Evolutionary conservation across 2,113 vertebrate genomes (phyloP), one percentile per base, ranked within the genome.

Genomic region (Charina bottae): DNA sequence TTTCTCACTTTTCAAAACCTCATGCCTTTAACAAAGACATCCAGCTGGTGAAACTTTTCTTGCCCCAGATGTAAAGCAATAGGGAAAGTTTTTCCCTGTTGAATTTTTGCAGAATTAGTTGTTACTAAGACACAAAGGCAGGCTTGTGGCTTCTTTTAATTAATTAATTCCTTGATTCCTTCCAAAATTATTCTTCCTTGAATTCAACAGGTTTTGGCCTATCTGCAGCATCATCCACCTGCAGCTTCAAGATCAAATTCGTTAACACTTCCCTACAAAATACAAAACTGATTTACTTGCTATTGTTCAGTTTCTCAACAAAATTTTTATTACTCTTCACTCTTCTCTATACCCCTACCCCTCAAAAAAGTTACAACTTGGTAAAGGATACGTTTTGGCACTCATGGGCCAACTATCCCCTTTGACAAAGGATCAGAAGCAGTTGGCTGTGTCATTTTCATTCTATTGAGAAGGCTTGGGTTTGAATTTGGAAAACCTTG

Each of bases 21-120:
- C 12, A 26, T 91, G 37, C 42, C 53, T 7, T 95, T 93, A 95
- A 94, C 49, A 49, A 49, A 49, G 49, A 49, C 91, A 96, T 9
- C 89, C 60, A 87, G 62, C 89, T 49, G 42, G 4, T 12, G 37
- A 26, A 90, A 37, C 37, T 60, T 49, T 53, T 49, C 42, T 49
- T 53, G 10, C 2, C 19, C 72, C 21, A 13, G 26, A 55, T 4
- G 15, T 84, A 78, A 42, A 49, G 46, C 17, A 56, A 72, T 26
- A 4, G 5, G 49, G 28, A 6, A 55, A 1, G 19, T 10, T 68
- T 68, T 94, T 88, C 94, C 13, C 6, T 19, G 84, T 26, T 86
- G 83, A 21, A 10, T 12, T 49, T 85, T 46, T 33, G n/a, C n/a
- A 19, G 33, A 54, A 15, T 17, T 1, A 72, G 11, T 12, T 90